Percentiles rank a stretch among this genome's conserved stretches.
These are phyloP conservation scores for Propithecus deckenii DNA, from an alignment of 2,797 vertebrate genomes.

Conservation along the genomic window DNA sequence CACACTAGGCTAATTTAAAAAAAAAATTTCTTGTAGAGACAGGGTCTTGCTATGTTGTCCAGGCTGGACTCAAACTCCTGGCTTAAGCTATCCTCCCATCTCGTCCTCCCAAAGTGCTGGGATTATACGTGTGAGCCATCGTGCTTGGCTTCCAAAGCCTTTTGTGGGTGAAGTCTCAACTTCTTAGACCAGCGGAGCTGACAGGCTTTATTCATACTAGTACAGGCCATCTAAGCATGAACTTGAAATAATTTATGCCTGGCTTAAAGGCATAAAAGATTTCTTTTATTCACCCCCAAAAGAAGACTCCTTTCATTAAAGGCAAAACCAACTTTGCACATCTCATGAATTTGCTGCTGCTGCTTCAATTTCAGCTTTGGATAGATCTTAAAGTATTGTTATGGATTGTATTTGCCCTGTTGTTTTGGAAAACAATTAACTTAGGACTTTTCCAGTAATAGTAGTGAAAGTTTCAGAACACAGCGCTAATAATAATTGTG, in stretches of 20 bases:
- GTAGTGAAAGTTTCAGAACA: background rate
- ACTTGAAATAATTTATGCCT: background rate
- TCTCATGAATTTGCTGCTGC: background rate
- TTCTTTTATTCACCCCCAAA: background rate
- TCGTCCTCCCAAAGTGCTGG: too few relatives aligned
- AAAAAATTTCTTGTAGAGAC: too few relatives aligned
- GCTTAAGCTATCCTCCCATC: too few relatives aligned
- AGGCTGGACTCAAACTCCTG: too few relatives aligned
- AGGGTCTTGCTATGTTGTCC: too few relatives aligned
- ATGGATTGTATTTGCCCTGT: background rate
- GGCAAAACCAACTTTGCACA: background rate
- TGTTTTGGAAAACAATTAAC: background rate
- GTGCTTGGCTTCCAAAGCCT: too few relatives aligned
- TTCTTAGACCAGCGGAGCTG: background rate
- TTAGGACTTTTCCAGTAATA: background rate
- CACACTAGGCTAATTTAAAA: too few relatives aligned
- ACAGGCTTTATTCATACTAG: background rate
- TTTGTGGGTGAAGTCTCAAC: background rate
- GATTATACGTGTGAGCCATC: too few relatives aligned
- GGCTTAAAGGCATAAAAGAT: background rate
- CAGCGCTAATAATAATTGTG: background rate
- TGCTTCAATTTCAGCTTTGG: background rate
- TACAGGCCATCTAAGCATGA: background rate
- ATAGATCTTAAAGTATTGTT: background rate
- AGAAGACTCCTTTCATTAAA: slow-evolving; percentile 28